These are phyloP conservation scores for Hylomyscus alleni DNA, from an alignment of 2,797 vertebrate species.

Conservation along the genomic window DNA sequence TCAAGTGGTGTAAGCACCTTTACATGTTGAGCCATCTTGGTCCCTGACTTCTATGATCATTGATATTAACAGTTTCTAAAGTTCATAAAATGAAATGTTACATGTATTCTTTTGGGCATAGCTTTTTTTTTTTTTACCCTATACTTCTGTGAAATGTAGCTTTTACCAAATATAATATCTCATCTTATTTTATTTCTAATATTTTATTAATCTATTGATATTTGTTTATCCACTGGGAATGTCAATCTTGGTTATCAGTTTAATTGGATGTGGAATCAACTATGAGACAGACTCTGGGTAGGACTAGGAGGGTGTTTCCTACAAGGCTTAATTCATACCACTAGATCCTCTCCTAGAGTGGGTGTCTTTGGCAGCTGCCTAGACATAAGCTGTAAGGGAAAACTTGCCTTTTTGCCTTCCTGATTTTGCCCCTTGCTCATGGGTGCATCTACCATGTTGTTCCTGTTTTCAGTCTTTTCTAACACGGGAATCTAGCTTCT, in stretches of 20 bases:
- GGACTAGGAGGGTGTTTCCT: not conserved
- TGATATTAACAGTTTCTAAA: constrained; percentile 58
- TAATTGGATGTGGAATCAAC: not conserved
- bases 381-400: not conserved
- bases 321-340: not conserved
- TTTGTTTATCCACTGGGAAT: constrained; percentile 11
- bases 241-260: not conserved
- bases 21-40: not conserved
- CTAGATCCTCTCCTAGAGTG: not conserved
- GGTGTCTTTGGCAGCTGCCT: not conserved
- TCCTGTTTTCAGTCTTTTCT: not conserved
- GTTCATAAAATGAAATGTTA: constrained; percentile 48
- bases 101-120: not conserved
- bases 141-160: not conserved
- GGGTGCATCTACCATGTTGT: not conserved
- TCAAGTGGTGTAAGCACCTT: too few relatives aligned
- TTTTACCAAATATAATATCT: not conserved
- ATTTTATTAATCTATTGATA: constrained; percentile 20
- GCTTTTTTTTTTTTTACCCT: not conserved
- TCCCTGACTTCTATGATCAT: constrained; percentile 51
- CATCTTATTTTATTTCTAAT: constrained; percentile 15
- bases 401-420: not conserved
- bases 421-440: not conserved
- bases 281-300: not conserved
- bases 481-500: not conserved